Evolutionary conservation across 2,113 vertebrate species (phyloP), one percentile per base, ranked within the genome.

Genomic region (Conger conger): DNA sequence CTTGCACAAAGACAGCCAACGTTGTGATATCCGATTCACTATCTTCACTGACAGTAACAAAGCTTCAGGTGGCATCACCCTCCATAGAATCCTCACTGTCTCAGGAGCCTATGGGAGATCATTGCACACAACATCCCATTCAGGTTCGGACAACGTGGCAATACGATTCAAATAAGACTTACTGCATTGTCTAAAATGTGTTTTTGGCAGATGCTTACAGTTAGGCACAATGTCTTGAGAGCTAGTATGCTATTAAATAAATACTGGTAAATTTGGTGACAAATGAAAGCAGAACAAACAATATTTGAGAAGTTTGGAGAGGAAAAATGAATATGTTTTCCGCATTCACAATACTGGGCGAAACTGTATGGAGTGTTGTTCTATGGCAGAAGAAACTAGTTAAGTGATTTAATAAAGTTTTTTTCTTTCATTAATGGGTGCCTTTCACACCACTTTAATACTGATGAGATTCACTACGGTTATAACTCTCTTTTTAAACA

Each of bases 201-300:
- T 38, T 83, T 79, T 40, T 84, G 83, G 83, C 83, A 79, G 76
- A 76, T 17, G 50, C 73, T 83, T 36, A 27, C 76, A 79, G 42
- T 78, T 17, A 57, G 45, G 83, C 76, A 79, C 76, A 57, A 73
- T 30, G 5, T 76, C 17, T 57, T n/a, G 38, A 63, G 11, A 73
- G 68, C 1, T 30, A 18, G 37, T 83, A 42, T 42, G 8, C 42
- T 11, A 17, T 83, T 18, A 80, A 38, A 23, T 8, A 35, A 77
- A 78, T 18, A 33, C 45, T 77, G 30, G 27, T n/a, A 77, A 77
- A n/a, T 16, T 77, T 36, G 27, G 27, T 77, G 27, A 4, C 76
- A 36, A 77, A 77, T 42, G 40, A 15, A 36, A 36, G 15, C 1
- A 38, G 20, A 4, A 20, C 6, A 18, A 30, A 37, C 11, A 18